Base-by-base conservation (phyloP, 1,140 invertebrate species). In the Saccostrea cuccullata region DNA sequence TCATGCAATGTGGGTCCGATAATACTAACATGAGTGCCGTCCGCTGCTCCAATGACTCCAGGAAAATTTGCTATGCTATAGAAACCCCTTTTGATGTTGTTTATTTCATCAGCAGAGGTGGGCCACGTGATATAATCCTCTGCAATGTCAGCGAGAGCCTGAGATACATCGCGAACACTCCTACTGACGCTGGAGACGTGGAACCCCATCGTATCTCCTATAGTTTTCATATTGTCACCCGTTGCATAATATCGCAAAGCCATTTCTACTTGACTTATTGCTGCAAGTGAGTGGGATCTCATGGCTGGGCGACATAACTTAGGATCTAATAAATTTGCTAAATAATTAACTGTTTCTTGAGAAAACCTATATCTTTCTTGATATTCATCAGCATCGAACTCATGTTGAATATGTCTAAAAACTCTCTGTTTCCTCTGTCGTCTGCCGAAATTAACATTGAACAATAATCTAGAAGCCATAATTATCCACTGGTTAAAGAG, bases 11-110 rank as follows among this genome's bases (percentile, higher is more conserved):
- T n/a, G 9, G 87, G 82, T 3, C 70, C 87, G 5, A 26, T 17
- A 23, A 90, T 86, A 15, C 82, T 85, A 6, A 89, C 77, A 73
- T 88, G 87, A 6, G 87, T 90, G 17, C 89, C 89, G 73, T 89
- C 89, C 26, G 88, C 55, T 17, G 60, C 73, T 11, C 86, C 86
- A 23, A 87, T n/a, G 4, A 87, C 82, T 26, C 58, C 58, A 23
- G 58, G 82, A 70, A 87, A 87, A 13, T 73, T 55, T 12, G 55
- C 82, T 12, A 40, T 84, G n/a, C n/a, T 58, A 55, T 12, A 87
- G 26, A 87, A 64, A 5, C 82, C 82, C 58, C 40, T 70, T 26
- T n/a, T 87, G 55, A 87, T 87, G 26, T 15, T 15, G 4, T 17
- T 13, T 47, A 82, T 82, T 40, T 56, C 73, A 15, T 8, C 15